Percentiles rank a stretch among this genome's conserved stretches.
phyloP scores from a whole-genome alignment of 2,113 vertebrate species.

The Eurypyga helias region DNA sequence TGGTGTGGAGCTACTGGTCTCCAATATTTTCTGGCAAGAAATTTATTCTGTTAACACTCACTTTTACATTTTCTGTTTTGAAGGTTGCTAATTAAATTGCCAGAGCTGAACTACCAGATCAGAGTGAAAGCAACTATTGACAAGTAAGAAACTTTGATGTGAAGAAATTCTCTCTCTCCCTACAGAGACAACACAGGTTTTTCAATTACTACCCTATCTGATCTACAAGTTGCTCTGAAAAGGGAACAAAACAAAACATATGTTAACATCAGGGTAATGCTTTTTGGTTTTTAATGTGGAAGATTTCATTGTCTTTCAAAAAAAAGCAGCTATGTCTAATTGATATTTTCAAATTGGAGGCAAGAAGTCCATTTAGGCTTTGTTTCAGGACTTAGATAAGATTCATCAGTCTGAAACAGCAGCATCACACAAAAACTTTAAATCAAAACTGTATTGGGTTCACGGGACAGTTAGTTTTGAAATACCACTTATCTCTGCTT shows the following conservation, averaged over 20 bases:
- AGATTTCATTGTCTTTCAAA: not conserved
- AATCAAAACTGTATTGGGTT: not conserved
- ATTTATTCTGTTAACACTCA: not conserved
- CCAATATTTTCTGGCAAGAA: not conserved
- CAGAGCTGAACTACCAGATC: conserved; percentile 95
- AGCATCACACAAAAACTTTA: not conserved
- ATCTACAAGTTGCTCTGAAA: conserved; percentile 23
- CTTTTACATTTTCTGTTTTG: conserved; percentile 32
- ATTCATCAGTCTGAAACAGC: not conserved
- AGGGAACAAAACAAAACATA: not conserved
- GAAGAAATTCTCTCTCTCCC: not conserved
- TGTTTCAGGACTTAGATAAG: not conserved
- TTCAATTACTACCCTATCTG: not conserved
- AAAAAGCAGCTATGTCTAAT: not conserved
- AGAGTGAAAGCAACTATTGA: conserved; percentile 97
- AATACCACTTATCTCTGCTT: not conserved
- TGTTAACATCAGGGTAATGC: not conserved
- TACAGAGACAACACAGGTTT: not conserved
- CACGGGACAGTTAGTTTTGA: not conserved
- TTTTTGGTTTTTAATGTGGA: not conserved
- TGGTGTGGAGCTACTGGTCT: not conserved
- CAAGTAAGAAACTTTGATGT: conserved; percentile 84
- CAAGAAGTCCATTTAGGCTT: not conserved
- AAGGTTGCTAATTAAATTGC: conserved; percentile 94
- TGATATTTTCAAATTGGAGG: not conserved